These are phyloP conservation scores for Ypsolopha scabrella DNA, from an alignment of 2,888 invertebrate genomes.

Conservation along the genomic window DNA sequence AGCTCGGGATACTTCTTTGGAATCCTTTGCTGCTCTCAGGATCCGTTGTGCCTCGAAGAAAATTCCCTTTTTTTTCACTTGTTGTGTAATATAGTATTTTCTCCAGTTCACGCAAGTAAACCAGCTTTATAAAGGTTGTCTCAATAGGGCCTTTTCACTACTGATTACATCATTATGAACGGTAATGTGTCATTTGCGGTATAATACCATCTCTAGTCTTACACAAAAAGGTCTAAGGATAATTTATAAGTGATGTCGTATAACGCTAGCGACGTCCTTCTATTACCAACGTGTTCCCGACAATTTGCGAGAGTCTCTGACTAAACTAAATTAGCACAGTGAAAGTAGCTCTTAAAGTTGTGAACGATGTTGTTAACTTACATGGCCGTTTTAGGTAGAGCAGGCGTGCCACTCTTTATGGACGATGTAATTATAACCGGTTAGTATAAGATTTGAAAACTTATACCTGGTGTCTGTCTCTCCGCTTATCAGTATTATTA, in stretches of 20 bases:
- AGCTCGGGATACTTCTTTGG: no score
- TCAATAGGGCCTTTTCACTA: background rate
- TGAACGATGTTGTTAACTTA: background rate
- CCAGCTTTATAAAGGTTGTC: background rate
- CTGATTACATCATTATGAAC: background rate
- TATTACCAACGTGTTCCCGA: background rate
- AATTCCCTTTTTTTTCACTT: no score
- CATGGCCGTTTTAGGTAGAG: background rate
- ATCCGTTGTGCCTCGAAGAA: no score
- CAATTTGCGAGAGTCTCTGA: background rate
- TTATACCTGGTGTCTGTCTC: no score
- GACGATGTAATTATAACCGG: no score
- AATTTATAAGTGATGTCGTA: slow-evolving; percentile 1
- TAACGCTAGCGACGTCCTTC: background rate
- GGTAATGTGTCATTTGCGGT: background rate
- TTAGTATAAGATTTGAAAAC: no score
- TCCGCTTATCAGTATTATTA: no score
- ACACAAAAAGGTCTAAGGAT: background rate
- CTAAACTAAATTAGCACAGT: background rate
- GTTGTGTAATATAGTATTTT: no score
- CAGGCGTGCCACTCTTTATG: background rate
- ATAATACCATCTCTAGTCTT: background rate
- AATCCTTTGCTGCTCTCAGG: no score
- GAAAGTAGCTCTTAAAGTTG: background rate
- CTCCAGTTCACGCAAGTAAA: no score